Conservation (phyloP, 2,113 vertebrate species). For the Alouatta palliata region DNA sequence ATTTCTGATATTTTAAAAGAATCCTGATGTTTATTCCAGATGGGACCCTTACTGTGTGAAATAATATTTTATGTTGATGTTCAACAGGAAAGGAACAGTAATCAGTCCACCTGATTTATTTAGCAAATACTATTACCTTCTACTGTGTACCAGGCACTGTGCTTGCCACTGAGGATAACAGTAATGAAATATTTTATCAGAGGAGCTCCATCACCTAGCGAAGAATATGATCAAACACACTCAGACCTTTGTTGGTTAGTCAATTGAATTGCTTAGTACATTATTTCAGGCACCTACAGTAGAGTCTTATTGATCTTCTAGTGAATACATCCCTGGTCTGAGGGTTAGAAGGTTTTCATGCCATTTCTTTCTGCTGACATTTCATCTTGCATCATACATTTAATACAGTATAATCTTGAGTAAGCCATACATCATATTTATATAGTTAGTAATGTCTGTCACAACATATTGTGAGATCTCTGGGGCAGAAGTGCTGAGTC, state of each 20-base stretch:
- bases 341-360: not conserved
- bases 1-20: slow-evolving; percentile 45
- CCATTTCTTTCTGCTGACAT: slow-evolving; percentile 23
- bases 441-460: not conserved
- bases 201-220: not conserved
- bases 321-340: not conserved
- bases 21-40: slow-evolving; percentile 41
- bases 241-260: not conserved
- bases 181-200: not conserved
- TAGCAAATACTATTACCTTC: slow-evolving; percentile 27
- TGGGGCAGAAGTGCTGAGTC: not conserved
- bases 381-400: not conserved
- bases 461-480: slow-evolving; percentile 4
- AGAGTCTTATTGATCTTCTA: slow-evolving; percentile 1
- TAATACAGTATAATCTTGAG: not conserved
- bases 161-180: not conserved
- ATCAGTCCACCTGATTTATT: slow-evolving; percentile 21
- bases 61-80: slow-evolving; percentile 7
- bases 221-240: not conserved
- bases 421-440: not conserved
- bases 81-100: not conserved
- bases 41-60: slow-evolving; percentile 14
- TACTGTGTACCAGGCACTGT: not conserved
- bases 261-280: not conserved
- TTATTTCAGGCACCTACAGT: not conserved